Conservation (phyloP, 2,888 invertebrate genomes). For the Pemphredon lugubris region DNA sequence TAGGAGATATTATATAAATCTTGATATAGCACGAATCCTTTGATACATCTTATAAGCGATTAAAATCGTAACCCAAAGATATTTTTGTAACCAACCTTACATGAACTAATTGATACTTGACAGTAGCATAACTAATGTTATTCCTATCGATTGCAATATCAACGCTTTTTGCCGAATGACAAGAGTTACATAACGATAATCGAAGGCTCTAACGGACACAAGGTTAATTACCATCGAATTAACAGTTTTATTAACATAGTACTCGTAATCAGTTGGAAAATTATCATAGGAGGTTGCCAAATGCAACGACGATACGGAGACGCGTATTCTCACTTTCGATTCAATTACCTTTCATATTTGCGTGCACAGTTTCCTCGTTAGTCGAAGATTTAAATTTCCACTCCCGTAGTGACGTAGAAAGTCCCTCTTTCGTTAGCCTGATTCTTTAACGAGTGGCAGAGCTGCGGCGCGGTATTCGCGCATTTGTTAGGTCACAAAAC, state of each 20-base stretch:
- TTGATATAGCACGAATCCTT: no score
- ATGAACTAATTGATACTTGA: background rate
- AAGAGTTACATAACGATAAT: conserved; percentile 12
- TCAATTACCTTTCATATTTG: background rate
- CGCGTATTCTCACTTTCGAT: no score
- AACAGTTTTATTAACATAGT: conserved; percentile 2
- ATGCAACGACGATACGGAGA: no score
- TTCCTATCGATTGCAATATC: background rate
- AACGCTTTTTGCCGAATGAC: background rate
- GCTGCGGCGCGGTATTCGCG: background rate
- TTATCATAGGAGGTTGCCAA: no score
- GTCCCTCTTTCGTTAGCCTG: conserved; percentile 20
- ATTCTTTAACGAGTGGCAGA: background rate
- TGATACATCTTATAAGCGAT: no score
- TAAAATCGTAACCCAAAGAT: no score
- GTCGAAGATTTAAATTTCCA: background rate
- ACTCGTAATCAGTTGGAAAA: background rate
- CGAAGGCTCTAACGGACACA: conserved; percentile 14
- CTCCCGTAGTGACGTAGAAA: background rate
- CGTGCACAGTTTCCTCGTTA: background rate
- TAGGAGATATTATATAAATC: no score
- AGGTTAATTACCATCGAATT: conserved; percentile 32
- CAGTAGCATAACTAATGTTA: no score
- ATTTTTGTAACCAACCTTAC: no score
- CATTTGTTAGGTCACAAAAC: conserved; percentile 28